A percentile compares a stretch with the other conserved stretches of the same genome.
phyloP scores from a whole-genome alignment of 2,888 invertebrate genomes.

The Sialis fuliginosa region DNA sequence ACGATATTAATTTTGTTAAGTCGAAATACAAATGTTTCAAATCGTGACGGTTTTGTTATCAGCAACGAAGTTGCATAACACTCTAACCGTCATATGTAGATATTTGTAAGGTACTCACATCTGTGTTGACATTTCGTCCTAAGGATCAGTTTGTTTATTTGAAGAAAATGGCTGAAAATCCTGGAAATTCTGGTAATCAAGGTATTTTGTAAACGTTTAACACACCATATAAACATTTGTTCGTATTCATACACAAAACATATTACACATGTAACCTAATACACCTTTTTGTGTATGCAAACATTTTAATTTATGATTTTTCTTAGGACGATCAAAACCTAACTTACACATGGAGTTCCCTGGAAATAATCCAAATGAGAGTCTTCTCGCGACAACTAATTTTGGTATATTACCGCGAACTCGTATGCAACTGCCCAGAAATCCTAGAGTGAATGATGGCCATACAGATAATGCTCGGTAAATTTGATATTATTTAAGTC shows the following conservation, averaged over 20 bases:
- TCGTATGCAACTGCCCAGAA: not conserved
- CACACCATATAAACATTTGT: too few species aligned
- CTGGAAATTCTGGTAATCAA: constrained; percentile 48
- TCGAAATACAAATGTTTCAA: constrained; percentile 1
- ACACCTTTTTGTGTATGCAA: too few species aligned
- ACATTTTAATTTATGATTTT: too few species aligned
- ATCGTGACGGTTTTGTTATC: not conserved
- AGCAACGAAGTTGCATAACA: not conserved
- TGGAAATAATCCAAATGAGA: not conserved
- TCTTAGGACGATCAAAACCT: too few species aligned
- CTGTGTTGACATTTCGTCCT: constrained; percentile 3
- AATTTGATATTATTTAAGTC: not conserved
- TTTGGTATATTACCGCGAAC: not conserved
- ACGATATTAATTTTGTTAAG: not conserved
- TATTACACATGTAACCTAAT: too few species aligned
- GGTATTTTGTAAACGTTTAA: constrained; percentile 19
- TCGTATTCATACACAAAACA: too few species aligned
- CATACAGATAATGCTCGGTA: constrained; percentile 2
- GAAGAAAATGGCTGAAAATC: constrained; percentile 51
- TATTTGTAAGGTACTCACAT: not conserved
- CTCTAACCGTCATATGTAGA: not conserved
- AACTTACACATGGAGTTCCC: too few species aligned
- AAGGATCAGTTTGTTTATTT: constrained; percentile 9
- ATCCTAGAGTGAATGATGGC: not conserved
- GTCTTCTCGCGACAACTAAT: not conserved